phyloP scores from a whole-genome alignment of 1,140 invertebrate species.

The Meloidogyne chitwoodi region DNA sequence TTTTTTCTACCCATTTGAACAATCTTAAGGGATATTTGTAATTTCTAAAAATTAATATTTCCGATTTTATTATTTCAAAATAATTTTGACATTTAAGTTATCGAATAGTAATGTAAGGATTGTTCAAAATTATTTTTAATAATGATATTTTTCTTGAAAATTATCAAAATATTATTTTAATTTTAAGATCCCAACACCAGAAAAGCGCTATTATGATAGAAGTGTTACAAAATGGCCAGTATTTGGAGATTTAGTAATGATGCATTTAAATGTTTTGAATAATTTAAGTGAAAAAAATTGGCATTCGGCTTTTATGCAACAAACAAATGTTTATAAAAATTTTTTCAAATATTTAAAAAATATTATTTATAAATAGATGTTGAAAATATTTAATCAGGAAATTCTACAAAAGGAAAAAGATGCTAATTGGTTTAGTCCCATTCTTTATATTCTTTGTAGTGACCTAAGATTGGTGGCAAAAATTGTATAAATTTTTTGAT shows the following conservation, averaged over 20 bases:
- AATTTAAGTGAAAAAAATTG: conserved; percentile 27
- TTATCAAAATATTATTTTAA: background rate
- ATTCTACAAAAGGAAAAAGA: conserved; percentile 76
- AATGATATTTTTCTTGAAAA: too few species aligned
- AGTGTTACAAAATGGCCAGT: conserved; percentile 28
- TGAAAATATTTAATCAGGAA: conserved; percentile 69
- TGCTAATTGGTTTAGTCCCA: conserved; percentile 88
- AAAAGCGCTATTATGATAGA: conserved; percentile 34
- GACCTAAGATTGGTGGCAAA: conserved; percentile 78
- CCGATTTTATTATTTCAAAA: too few species aligned
- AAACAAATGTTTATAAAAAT: conserved; percentile 29
- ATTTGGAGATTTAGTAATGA: conserved; percentile 42
- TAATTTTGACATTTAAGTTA: too few species aligned
- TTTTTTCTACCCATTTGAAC: too few species aligned
- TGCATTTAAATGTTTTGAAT: conserved; percentile 39
- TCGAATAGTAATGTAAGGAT: too few species aligned
- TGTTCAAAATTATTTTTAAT: too few species aligned
- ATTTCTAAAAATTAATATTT: too few species aligned
- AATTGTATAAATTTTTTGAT: conserved; percentile 38
- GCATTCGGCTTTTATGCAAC: conserved; percentile 32
- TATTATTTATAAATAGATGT: conserved; percentile 10
- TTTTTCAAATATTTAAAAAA: background rate
- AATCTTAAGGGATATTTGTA: too few species aligned
- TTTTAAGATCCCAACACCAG: conserved; percentile 36
- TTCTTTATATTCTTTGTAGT: conserved; percentile 81